A percentile compares a stretch with the other conserved stretches of the same genome.
Conservation (phyloP, 2,113 vertebrate species). For the Seriola rivoliana region DNA sequence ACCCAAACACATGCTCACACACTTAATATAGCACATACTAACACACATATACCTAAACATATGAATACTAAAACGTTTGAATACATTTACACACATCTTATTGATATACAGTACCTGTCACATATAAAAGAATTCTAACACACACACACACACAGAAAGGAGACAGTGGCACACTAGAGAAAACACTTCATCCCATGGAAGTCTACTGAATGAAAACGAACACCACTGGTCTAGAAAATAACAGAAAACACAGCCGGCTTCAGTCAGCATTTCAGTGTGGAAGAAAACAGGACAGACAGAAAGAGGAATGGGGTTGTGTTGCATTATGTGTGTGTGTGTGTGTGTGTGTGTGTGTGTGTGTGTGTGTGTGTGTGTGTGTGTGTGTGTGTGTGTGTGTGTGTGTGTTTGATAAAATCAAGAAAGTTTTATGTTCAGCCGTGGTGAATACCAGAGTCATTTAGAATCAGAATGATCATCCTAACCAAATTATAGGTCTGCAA, state of each 20-base stretch:
- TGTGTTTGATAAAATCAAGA: not conserved
- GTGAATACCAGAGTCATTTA: not conserved
- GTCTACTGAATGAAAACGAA: slow-evolving; percentile 35
- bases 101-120: not conserved
- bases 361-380: not conserved
- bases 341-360: not conserved
- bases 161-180: slow-evolving; percentile 6
- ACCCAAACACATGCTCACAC: not conserved
- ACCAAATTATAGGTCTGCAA: not conserved
- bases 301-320: not conserved
- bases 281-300: not conserved
- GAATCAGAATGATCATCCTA: not conserved
- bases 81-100: slow-evolving; percentile 2
- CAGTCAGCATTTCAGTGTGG: slow-evolving; percentile 28
- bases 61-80: not conserved
- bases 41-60: not conserved
- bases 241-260: slow-evolving; percentile 30
- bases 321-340: not conserved
- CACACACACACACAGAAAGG: not conserved
- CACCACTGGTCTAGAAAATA: slow-evolving; percentile 51
- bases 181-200: slow-evolving; percentile 32
- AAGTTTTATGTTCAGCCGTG: not conserved
- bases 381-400: not conserved
- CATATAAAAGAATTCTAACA: not conserved
- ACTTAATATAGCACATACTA: slow-evolving; percentile 6